Base-by-base conservation (phyloP, 2,888 invertebrate species). In the Cancer borealis region DNA sequence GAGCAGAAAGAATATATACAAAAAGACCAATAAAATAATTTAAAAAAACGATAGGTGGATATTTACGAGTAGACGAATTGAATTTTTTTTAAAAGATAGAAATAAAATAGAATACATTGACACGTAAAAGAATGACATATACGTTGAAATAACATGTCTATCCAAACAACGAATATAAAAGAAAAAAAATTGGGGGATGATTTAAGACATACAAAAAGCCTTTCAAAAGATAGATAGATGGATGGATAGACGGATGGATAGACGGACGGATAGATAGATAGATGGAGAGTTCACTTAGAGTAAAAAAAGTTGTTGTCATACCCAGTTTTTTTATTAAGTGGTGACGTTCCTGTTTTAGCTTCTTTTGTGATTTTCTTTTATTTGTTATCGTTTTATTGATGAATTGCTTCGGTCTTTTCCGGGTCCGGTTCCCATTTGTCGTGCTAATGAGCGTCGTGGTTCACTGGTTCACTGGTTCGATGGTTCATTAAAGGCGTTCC, bases 401-500 rank as follows among this genome's bases (percentile, higher is more conserved):
- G 21, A 21, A 4, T 66, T 21, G n/a, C 8, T 66, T 21, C n/a
- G 4, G 6, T n/a, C n/a, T 21, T n/a, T 66, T 66, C 17, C n/a
- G 21, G 14, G n/a, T 12, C 17, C 14, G 54, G 14, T 14, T 66
- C 17, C 21, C n/a, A 66, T 21, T n/a, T 66, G 17, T 66, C 17
- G 66, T 66, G 14, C n/a, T 66, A 66, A 66, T 66, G 66, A 66
- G 66, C n/a, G 66, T 66, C 66, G n/a, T n/a, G 66, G n/a, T 66
- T 66, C 66, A 4, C 14, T 66, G 66, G 66, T n/a, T 66, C 66
- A 21, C 66, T 66, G 66, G 66, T 66, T 66, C 66, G 3, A 0
- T 66, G 66, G 66, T 66, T 66, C 66, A 66, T 39, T 39, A 49
- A 17, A 54, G 3, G 17, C 17, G 10, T 54, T 54, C 54, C 12